Evolutionary conservation across 2,888 invertebrate genomes (phyloP).

Genomic region (Iphiclides podalirius): DNA sequence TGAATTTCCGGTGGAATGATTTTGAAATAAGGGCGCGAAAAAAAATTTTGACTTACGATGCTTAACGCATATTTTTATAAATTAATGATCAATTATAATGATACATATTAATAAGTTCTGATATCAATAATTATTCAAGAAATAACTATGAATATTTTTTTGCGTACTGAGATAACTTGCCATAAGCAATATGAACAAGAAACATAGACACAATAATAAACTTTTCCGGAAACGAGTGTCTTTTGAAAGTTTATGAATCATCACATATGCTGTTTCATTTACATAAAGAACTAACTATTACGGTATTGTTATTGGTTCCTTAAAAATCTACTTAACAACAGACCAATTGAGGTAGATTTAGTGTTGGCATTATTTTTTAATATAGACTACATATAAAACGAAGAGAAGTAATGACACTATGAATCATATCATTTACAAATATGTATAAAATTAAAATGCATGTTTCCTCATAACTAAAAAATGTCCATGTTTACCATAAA

Average conservation of each 20-base stretch:
- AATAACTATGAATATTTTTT: neutral
- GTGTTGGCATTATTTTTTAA: conserved; percentile 21
- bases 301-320: conserved; percentile 31
- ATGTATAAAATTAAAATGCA: too few species aligned
- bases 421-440: too few species aligned
- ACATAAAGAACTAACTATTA: conserved; percentile 30
- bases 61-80: neutral
- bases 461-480: too few species aligned
- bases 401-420: conserved; percentile 5
- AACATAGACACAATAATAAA: conserved; percentile 59
- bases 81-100: neutral
- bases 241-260: conserved; percentile 74
- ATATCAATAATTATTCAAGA: neutral
- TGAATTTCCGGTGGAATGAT: conserved; percentile 74
- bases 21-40: conserved; percentile 71
- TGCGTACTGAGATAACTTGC: conserved; percentile 19
- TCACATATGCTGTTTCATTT: conserved; percentile 52
- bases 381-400: conserved; percentile 13
- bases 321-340: conserved; percentile 4
- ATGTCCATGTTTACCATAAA: too few species aligned
- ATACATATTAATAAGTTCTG: neutral
- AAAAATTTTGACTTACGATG: conserved; percentile 22
- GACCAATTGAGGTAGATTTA: conserved; percentile 31
- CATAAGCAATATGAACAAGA: conserved; percentile 53
- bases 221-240: conserved; percentile 78